Percentiles rank a stretch among this genome's conserved stretches.
Conservation (phyloP, 1,140 invertebrate genomes). For the Apolygus lucorum region DNA sequence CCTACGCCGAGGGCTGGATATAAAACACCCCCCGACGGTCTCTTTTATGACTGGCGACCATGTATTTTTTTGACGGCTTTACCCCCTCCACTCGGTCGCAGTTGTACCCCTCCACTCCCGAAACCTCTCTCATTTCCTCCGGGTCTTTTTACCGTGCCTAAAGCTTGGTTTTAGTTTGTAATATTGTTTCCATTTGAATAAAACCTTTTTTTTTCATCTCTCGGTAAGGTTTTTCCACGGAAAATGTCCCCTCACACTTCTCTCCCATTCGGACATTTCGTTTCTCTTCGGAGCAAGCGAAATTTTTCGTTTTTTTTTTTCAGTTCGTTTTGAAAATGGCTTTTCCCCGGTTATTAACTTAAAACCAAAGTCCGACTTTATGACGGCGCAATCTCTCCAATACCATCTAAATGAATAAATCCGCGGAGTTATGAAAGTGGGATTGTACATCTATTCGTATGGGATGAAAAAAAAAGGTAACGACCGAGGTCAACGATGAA, state of each 20-base stretch:
- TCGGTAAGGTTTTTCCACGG: neutral
- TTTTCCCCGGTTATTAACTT: conserved; percentile 2
- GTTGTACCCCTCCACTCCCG: neutral
- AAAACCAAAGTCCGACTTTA: conserved; percentile 6
- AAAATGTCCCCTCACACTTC: neutral
- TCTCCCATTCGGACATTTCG: neutral
- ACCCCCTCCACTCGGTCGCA: neutral
- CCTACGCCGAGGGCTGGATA: conserved; percentile 9
- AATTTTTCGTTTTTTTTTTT: no score
- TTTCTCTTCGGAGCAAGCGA: neutral
- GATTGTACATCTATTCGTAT: no score
- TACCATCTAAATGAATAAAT: neutral
- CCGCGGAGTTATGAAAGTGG: neutral
- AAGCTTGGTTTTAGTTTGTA: conserved; percentile 13
- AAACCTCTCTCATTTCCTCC: neutral
- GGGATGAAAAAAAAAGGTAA: no score
- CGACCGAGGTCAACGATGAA: no score
- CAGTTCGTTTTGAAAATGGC: neutral
- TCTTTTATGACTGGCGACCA: neutral
- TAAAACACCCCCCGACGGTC: neutral
- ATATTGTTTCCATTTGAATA: conserved; percentile 9
- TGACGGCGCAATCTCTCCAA: conserved; percentile 5
- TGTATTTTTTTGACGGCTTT: conserved; percentile 7
- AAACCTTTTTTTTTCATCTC: neutral
- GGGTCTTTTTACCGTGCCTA: neutral